Evolutionary conservation across 2,888 invertebrate genomes (phyloP).

Genomic region (Hydraecia micacea): DNA sequence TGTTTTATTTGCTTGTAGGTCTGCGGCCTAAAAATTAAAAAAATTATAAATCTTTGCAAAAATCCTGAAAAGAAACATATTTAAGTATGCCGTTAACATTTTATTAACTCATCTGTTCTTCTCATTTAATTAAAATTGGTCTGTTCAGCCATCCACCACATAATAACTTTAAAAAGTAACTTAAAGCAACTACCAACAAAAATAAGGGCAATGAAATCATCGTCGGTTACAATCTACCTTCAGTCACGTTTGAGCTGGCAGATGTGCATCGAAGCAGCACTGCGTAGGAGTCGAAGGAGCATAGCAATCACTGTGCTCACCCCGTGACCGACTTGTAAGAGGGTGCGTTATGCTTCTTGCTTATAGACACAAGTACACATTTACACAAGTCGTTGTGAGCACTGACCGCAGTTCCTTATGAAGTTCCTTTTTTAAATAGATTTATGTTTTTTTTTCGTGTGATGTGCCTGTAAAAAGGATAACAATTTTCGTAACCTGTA

Average conservation of each 20-base stretch:
- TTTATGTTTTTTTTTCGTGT: constrained; percentile 11
- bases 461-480: constrained; percentile 24
- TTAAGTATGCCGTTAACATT: background rate
- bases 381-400: constrained; percentile 61
- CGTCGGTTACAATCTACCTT: constrained; percentile 44
- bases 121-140: background rate
- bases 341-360: constrained; percentile 78
- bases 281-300: constrained; percentile 63
- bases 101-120: background rate
- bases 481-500: constrained; percentile 44
- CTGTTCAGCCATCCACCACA: background rate
- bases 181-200: constrained; percentile 4
- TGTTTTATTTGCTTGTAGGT: background rate
- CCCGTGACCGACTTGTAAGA: constrained; percentile 73
- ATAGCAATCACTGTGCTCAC: constrained; percentile 76
- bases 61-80: background rate
- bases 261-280: constrained; percentile 69
- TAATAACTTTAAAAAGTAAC: constrained; percentile 17
- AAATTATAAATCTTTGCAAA: background rate
- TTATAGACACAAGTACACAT: constrained; percentile 27
- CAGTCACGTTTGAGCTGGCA: constrained; percentile 50
- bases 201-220: constrained; percentile 48
- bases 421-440: constrained; percentile 42
- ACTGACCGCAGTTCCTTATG: constrained; percentile 75
- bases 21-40: background rate